Conservation (phyloP, 1,140 invertebrate species). For the Drosophila ambigua region DNA sequence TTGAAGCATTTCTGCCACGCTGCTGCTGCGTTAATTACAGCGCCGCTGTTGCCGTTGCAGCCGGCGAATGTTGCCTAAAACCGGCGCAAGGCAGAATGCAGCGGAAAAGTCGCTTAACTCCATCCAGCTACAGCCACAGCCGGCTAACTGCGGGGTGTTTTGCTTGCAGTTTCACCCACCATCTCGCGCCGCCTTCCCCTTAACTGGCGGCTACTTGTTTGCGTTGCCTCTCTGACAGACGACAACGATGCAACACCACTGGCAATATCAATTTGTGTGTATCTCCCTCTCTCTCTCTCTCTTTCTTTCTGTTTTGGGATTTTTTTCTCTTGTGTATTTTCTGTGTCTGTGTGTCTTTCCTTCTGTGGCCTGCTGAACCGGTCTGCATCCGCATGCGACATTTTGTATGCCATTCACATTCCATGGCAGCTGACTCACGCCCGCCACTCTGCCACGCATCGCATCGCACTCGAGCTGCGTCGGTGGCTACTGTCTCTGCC, state of each 20-base stretch:
- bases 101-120: conserved; percentile 63
- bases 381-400: conserved; percentile 66
- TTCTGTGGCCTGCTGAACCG: conserved; percentile 56
- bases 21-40: conserved; percentile 3
- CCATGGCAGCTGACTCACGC: conserved; percentile 68
- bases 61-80: conserved; percentile 47
- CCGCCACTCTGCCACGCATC: too few species aligned
- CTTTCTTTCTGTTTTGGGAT: conserved; percentile 9
- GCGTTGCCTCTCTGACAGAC: conserved; percentile 33
- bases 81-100: conserved; percentile 63
- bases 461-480: conserved; percentile 33
- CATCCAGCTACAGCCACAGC: conserved; percentile 4
- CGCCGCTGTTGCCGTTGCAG: conserved; percentile 40
- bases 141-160: not conserved
- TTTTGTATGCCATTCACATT: conserved; percentile 81
- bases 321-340: conserved; percentile 29
- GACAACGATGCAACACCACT: conserved; percentile 9
- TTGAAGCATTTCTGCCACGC: not conserved
- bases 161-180: conserved; percentile 30
- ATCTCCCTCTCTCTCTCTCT: conserved; percentile 15
- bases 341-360: conserved; percentile 43
- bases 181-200: not conserved
- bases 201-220: conserved; percentile 58
- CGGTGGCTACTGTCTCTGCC: conserved; percentile 24
- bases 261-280: conserved; percentile 55